These are phyloP conservation scores for Tringa solitaria DNA, from an alignment of 2,113 vertebrate genomes.

Conservation along the genomic window DNA sequence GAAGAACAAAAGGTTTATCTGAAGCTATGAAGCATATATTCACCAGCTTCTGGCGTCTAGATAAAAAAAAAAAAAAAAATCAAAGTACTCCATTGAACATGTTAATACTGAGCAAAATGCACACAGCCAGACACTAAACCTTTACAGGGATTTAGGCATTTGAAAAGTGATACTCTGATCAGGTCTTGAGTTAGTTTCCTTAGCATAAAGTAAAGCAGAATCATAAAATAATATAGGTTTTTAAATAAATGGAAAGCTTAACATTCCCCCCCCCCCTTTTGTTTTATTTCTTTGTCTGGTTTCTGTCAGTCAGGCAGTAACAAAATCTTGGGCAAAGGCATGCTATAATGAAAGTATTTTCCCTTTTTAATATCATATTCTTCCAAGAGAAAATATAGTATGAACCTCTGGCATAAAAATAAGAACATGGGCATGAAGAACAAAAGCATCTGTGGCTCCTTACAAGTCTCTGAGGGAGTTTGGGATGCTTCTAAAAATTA, in stretches of 20 bases:
- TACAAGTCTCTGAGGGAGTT: conserved; percentile 19
- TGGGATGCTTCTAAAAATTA: conserved; percentile 31
- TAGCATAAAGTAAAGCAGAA: conserved; percentile 62
- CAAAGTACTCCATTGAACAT: conserved; percentile 86
- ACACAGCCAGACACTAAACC: conserved; percentile 85
- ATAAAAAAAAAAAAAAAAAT: conserved; percentile 81
- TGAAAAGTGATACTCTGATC: conserved; percentile 83
- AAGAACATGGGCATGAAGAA: background rate
- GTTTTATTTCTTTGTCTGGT: conserved; percentile 69
- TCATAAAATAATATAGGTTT: conserved; percentile 55
- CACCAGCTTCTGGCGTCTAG: conserved; percentile 84
- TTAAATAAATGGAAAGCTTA: conserved; percentile 48
- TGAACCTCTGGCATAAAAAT: conserved; percentile 6
- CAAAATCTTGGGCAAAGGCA: conserved; percentile 3
- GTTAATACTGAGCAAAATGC: conserved; percentile 87
- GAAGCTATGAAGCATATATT: conserved; percentile 89
- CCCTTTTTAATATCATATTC: background rate
- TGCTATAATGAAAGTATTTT: background rate
- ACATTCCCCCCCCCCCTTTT: background rate
- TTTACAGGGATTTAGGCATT: conserved; percentile 84
- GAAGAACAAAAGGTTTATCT: conserved; percentile 89
- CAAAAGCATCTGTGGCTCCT: conserved; percentile 6
- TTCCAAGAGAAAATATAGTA: background rate
- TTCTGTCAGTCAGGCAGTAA: background rate
- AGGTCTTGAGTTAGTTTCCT: conserved; percentile 72